Evolutionary conservation across 2,113 vertebrate species (phyloP).

Genomic region (Ictalurus furcatus): DNA sequence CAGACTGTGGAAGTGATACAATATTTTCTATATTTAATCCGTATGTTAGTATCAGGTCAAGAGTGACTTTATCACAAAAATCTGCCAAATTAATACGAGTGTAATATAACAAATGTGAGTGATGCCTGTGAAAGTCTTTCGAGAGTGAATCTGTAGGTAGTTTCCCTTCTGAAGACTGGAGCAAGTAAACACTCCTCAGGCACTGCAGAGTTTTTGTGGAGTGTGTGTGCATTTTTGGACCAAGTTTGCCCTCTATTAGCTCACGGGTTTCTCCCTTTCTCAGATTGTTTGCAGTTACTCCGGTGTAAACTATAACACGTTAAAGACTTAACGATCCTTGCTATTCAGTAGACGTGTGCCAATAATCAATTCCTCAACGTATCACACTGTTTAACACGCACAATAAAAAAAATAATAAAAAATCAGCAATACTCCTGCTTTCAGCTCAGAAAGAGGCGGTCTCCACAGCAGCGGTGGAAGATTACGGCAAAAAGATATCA

Average conservation of each 20-base stretch:
- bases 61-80: too few species aligned
- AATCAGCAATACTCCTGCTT: background rate
- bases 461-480: too few species aligned
- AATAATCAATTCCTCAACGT: background rate
- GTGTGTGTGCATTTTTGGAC: background rate
- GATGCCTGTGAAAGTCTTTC: background rate
- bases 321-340: background rate
- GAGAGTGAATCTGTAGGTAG: background rate
- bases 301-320: background rate
- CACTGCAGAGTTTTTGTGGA: background rate
- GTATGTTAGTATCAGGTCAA: too few species aligned
- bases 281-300: background rate
- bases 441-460: too few species aligned
- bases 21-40: too few species aligned
- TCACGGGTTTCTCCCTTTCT: background rate
- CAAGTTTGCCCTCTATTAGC: slow-evolving; percentile 38
- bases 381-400: background rate
- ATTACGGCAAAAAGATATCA: too few species aligned
- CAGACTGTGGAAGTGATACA: too few species aligned
- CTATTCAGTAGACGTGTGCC: background rate
- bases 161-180: background rate
- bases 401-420: too few species aligned
- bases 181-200: background rate
- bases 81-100: too few species aligned
- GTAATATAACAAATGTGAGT: background rate